These are phyloP conservation scores for Palloptera scutellata DNA, from an alignment of 2,888 invertebrate genomes.

Conservation along the genomic window DNA sequence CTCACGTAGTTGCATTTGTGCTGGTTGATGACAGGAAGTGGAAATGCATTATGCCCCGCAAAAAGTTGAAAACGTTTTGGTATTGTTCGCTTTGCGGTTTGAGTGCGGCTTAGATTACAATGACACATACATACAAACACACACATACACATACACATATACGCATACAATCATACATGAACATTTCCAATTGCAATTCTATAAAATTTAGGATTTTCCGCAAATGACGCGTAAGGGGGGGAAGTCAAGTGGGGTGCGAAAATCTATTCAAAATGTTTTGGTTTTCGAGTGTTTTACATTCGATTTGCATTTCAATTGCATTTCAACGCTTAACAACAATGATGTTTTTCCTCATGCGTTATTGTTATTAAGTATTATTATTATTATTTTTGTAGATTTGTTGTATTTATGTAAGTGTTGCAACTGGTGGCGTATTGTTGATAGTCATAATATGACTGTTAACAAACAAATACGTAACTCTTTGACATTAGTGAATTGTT, in stretches of 20 bases:
- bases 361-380: not conserved
- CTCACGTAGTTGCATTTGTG: not conserved
- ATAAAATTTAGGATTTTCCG: not conserved
- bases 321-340: conserved; percentile 24
- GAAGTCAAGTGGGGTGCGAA: not conserved
- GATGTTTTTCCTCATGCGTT: too few relatives aligned
- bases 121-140: too few relatives aligned
- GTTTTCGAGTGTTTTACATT: conserved; percentile 17
- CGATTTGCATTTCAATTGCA: conserved; percentile 57
- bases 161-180: not conserved
- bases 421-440: too few relatives aligned
- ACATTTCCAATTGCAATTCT: not conserved
- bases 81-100: too few relatives aligned
- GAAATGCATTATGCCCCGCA: conserved; percentile 1
- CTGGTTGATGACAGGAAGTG: not conserved
- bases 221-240: not conserved
- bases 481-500: too few relatives aligned
- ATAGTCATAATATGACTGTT: too few relatives aligned
- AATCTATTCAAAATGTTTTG: conserved; percentile 19
- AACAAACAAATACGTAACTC: too few relatives aligned
- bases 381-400: not conserved
- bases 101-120: too few relatives aligned
- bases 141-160: not conserved
- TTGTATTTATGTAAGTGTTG: not conserved
- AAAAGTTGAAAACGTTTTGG: too few relatives aligned